Evolutionary conservation across 2,888 invertebrate genomes (phyloP).

Genomic region (Cephus sareptanus): DNA sequence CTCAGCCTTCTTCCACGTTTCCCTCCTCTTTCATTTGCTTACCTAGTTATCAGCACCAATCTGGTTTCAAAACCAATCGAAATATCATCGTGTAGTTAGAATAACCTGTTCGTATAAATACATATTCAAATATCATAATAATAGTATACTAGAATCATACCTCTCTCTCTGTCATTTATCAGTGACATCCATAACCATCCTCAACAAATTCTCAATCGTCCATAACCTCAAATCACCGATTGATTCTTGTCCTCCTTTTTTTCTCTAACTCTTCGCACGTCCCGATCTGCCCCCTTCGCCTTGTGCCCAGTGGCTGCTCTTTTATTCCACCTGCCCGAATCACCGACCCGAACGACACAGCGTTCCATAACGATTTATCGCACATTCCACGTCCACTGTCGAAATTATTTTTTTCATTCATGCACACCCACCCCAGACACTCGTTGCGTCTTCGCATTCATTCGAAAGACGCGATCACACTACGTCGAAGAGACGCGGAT

Average conservation of each 20-base stretch:
- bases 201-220: constrained; percentile 21
- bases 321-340: not conserved
- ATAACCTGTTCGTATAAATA: constrained; percentile 65
- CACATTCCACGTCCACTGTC: not conserved
- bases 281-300: not conserved
- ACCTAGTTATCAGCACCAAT: constrained; percentile 64
- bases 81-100: constrained; percentile 63
- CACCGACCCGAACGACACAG: not conserved
- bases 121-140: constrained; percentile 63
- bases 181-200: constrained; percentile 21
- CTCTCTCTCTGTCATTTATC: constrained; percentile 20
- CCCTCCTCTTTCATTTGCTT: constrained; percentile 55
- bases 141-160: constrained; percentile 64
- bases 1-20: constrained; percentile 65
- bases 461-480: not conserved
- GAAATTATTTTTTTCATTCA: too few species aligned
- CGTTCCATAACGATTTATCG: not conserved
- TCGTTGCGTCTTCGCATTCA: not conserved
- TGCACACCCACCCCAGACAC: not conserved
- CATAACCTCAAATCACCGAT: not conserved
- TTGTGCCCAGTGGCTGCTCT: not conserved
- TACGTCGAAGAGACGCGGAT: not conserved
- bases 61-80: constrained; percentile 64
- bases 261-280: not conserved
- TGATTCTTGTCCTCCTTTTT: not conserved